These are phyloP conservation scores for Drosophila anceps DNA, from an alignment of 2,888 invertebrate genomes.

Conservation along the genomic window DNA sequence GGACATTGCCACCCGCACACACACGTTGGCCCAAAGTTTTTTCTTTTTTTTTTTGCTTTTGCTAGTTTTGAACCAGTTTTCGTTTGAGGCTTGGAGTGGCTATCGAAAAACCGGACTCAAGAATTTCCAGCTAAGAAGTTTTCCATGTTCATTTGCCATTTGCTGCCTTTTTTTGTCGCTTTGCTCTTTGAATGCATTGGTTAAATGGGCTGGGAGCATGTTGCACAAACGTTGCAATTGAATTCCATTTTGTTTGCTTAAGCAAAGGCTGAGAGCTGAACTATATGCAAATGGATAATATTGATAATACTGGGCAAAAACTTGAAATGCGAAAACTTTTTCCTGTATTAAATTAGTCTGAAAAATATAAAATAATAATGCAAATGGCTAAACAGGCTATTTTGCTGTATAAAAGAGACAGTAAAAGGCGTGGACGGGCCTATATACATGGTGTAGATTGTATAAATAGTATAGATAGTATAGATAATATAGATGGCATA, in stretches of 20 bases:
- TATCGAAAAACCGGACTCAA: slow-evolving; percentile 73
- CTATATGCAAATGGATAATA: not conserved
- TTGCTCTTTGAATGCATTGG: slow-evolving; percentile 10
- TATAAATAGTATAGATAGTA: too few species aligned
- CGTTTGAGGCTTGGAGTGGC: slow-evolving; percentile 66
- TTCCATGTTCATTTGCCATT: slow-evolving; percentile 77
- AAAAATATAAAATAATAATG: not conserved
- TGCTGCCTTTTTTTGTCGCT: slow-evolving; percentile 26
- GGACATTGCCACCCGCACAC: slow-evolving; percentile 72
- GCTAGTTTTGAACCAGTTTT: slow-evolving; percentile 70
- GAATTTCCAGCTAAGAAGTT: slow-evolving; percentile 74
- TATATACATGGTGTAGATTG: too few species aligned
- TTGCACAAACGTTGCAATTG: slow-evolving; percentile 17
- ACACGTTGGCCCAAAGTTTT: slow-evolving; percentile 16
- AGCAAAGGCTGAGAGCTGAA: not conserved
- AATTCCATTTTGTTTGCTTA: not conserved
- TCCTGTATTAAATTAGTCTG: too few species aligned
- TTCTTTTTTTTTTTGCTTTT: too few species aligned
- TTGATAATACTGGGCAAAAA: not conserved
- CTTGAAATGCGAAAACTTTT: not conserved
- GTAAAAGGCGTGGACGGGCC: not conserved
- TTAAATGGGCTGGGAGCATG: slow-evolving; percentile 16
- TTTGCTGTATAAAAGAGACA: not conserved
- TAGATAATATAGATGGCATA: not conserved
- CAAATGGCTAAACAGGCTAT: not conserved